Conservation (phyloP, 1,140 invertebrate genomes). For the Drosophila rufa region DNA sequence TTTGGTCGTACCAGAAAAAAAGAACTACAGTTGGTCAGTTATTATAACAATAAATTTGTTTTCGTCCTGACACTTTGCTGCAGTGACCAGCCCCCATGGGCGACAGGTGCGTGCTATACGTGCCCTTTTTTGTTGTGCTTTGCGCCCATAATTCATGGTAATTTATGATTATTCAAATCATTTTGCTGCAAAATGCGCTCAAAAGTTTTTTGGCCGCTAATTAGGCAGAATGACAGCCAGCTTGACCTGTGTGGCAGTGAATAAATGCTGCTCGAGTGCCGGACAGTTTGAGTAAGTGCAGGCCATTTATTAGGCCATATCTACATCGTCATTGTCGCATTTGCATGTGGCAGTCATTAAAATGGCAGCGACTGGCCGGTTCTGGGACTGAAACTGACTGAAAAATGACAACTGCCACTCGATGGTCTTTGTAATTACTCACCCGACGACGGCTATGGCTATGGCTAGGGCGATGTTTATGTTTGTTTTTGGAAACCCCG, state of each 20-base stretch:
- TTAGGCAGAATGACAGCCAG: constrained; percentile 69
- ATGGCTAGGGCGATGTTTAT: constrained; percentile 16
- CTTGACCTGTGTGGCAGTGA: constrained; percentile 58
- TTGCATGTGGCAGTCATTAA: constrained; percentile 73
- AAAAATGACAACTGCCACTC: constrained; percentile 77
- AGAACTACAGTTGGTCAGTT: constrained; percentile 33
- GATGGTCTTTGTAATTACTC: constrained; percentile 69
- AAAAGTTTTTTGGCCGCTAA: constrained; percentile 50
- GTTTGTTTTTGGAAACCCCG: constrained; percentile 60
- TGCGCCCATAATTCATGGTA: constrained; percentile 67
- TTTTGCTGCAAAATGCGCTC: constrained; percentile 59
- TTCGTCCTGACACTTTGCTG: constrained; percentile 64
- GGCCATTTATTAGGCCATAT: constrained; percentile 71
- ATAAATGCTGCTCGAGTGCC: constrained; percentile 35
- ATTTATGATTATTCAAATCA: constrained; percentile 78
- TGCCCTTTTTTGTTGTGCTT: constrained; percentile 13
- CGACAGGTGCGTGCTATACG: constrained; percentile 49
- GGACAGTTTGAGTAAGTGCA: constrained; percentile 62
- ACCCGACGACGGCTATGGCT: constrained; percentile 9
- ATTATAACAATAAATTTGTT: constrained; percentile 67
- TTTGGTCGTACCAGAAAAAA: not conserved
- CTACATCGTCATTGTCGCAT: constrained; percentile 72
- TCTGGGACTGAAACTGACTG: constrained; percentile 33
- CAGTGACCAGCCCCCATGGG: constrained; percentile 40
- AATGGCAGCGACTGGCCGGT: constrained; percentile 38